Evolutionary conservation across 2,888 invertebrate species (phyloP), one percentile per base, ranked within the genome.

Genomic region (Ectemnius continuus): DNA sequence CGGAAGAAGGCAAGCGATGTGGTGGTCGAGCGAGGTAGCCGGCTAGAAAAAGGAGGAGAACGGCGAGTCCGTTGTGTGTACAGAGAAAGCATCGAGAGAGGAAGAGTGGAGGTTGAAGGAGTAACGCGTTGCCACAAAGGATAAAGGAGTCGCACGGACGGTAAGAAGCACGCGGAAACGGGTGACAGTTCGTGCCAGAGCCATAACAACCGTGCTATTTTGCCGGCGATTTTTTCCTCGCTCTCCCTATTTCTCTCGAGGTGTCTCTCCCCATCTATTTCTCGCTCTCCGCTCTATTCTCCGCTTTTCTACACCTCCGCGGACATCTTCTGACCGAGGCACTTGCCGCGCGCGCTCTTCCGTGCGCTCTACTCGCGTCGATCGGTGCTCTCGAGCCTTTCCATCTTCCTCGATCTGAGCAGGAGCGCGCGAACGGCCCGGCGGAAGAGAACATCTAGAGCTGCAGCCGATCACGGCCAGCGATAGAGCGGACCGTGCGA

Each of bases 141-240:
- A 85, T 85, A 85, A 84, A 85, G 84, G 81, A 86, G 78, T 82
- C 79, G 79, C 82, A 84, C 77, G 80, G 70, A 74, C 83, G 85
- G 86, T 85, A 88, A 86, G 88, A 87, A 88, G 87, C 86, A 90
- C 89, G 89, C 90, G 89, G 90, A 90, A 90, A 89, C 87, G 82
- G 86, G 85, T 89, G 90, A 89, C 90, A 88, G 89, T 88, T 90
- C 89, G 88, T 90, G 88, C 88, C 79, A 85, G 79, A 78, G 86
- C 87, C 82, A 87, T 88, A 89, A 88, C 89, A 87, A 86, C 88
- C 84, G 86, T 86, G 87, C 87, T 87, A 89, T 89, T 89, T 89
- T 85, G 85, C 88, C 83, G 84, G 81, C 76, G 85, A 83, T 82
- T 82, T 85, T 86, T 84, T 84, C 77, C 70, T 63, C 57, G 23